Base-by-base conservation (phyloP, 2,888 invertebrate genomes). In the Hypolimnas misippus region DNA sequence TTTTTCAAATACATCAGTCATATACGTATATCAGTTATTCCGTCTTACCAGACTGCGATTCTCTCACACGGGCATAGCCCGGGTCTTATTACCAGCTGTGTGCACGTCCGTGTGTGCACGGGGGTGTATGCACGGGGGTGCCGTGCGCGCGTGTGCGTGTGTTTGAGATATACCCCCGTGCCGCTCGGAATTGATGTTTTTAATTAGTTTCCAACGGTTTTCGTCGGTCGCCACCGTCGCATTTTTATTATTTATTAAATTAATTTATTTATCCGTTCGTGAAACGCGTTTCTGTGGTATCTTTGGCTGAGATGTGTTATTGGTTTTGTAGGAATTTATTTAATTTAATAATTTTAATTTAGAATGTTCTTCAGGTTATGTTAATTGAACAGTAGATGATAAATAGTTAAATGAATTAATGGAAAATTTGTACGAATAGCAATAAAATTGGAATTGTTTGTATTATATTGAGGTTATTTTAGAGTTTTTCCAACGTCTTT, bases 181-280 rank as follows among this genome's bases (percentile, higher is more conserved):
- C 80, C 82, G 79, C 82, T 75, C 82, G 82, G 86, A 91, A 89
- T 91, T 90, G 91, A 91, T 91, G 90, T 90, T 91, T 90, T 91
- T 91, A 91, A 91, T 91, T 91, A 91, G 91, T 90, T 89, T 84
- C 82, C 84, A 87, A 86, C 84, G 87, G 82, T 88, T 89, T 90
- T 89, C 85, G 87, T 84, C 77, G 82, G 83, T 84, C 84, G 83
- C 80, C 82, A 81, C 84, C 79, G 81, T 78, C 74, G 78, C 76
- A 63, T 74, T 79, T 84, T 84, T 83, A 82, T 81, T 75, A 75
- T 79, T 82, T 82, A 81, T 79, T 81, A 79, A 76, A 76, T 82
- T 72, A 66, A 69, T 69, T 69, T 33, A 51, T 55, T 49, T 60
- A 62, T 64, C 19, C 19, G 14, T 40, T 44, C n/a, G n/a, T n/a